phyloP scores from a whole-genome alignment of 2,113 vertebrate species.

The Agelaius tricolor region DNA sequence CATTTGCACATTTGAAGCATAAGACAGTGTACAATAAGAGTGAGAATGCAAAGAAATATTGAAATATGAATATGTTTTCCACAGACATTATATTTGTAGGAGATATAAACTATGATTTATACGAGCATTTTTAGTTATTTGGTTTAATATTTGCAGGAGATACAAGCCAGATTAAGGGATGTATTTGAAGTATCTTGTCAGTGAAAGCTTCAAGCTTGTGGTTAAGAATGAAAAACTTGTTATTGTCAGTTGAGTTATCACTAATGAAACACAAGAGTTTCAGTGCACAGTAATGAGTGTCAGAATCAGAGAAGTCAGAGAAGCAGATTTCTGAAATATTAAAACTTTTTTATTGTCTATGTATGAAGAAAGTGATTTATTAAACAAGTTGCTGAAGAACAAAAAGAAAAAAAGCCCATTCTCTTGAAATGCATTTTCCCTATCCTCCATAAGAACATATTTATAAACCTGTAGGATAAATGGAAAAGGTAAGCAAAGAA shows the following conservation, averaged over 20 bases:
- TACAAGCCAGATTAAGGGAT: not conserved
- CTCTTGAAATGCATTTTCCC: not conserved
- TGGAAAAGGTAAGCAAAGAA: slow-evolving; percentile 58
- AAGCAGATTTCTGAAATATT: not conserved
- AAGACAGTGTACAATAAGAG: not conserved
- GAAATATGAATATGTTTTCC: not conserved
- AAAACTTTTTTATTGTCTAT: not conserved
- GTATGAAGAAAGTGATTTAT: slow-evolving; percentile 14
- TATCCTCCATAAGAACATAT: not conserved
- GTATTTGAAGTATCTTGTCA: not conserved
- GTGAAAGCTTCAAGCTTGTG: not conserved
- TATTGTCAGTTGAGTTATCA: not conserved
- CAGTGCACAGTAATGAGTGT: not conserved
- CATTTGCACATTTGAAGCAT: not conserved
- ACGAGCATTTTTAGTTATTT: not conserved
- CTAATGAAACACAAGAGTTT: not conserved
- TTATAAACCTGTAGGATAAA: not conserved
- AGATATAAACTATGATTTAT: not conserved
- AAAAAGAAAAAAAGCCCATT: not conserved
- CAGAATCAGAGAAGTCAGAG: not conserved
- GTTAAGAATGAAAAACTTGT: not conserved
- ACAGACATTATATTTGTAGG: not conserved
- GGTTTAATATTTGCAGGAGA: not conserved
- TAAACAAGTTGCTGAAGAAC: not conserved
- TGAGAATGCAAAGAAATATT: not conserved